phyloP scores from a whole-genome alignment of 2,888 invertebrate species.

The Ormyrus labotus region DNA sequence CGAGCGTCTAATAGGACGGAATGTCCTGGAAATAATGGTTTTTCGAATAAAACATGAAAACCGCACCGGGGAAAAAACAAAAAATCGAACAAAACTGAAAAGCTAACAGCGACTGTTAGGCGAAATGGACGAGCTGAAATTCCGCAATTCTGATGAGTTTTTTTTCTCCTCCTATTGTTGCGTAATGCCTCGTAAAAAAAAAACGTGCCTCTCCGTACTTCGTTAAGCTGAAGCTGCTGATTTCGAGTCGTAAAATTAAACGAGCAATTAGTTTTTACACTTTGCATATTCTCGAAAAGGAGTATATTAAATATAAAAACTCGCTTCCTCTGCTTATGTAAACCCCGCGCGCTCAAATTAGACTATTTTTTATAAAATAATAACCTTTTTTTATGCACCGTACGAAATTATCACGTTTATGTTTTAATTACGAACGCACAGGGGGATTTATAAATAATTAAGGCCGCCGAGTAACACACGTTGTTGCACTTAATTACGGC shows the following conservation, averaged over 20 bases:
- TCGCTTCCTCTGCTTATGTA: background rate
- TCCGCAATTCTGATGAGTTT: conserved; percentile 11
- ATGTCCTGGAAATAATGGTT: conserved; percentile 55
- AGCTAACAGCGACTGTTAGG: background rate
- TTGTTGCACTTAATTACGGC: conserved; percentile 25
- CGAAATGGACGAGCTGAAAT: conserved; percentile 35
- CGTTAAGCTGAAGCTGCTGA: background rate
- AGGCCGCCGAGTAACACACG: conserved; percentile 17
- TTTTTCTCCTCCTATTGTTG: background rate
- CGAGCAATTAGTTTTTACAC: background rate
- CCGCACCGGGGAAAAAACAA: background rate
- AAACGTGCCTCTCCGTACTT: background rate
- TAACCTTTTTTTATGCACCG: background rate
- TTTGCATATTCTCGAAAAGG: background rate
- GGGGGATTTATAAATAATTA: conserved; percentile 32
- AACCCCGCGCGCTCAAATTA: background rate
- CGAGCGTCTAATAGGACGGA: conserved; percentile 53
- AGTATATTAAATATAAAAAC: background rate
- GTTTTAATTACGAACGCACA: conserved; percentile 37
- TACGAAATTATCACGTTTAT: conserved; percentile 20
- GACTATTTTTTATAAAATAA: background rate
- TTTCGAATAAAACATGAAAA: conserved; percentile 55
- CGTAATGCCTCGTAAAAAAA: too few relatives aligned
- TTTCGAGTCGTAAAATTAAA: background rate
- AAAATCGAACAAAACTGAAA: conserved; percentile 1